A percentile compares a stretch with the other conserved stretches of the same genome.
Conservation (phyloP, 2,797 vertebrate genomes). For the Ibycter americanus region DNA sequence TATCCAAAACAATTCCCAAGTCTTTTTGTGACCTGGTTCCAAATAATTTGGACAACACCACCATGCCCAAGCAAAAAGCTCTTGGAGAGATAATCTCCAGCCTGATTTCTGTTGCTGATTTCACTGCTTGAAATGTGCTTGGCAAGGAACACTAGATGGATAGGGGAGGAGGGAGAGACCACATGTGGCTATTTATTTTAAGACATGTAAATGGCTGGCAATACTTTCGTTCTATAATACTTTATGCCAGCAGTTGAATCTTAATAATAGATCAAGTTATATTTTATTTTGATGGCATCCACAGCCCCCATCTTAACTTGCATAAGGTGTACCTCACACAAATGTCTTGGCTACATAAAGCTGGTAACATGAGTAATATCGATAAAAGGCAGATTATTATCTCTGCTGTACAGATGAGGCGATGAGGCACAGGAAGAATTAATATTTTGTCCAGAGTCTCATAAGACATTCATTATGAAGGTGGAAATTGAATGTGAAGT, state of each 20-base stretch:
- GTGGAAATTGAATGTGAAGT: not conserved
- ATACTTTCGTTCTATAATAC: fast-evolving
- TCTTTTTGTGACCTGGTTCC: slow-evolving; percentile 3
- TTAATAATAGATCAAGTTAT: not conserved
- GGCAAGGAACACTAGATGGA: not conserved
- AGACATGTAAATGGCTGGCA: not conserved
- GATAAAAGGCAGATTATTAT: not conserved
- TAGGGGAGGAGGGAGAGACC: not conserved
- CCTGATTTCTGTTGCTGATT: not conserved
- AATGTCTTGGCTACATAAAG: not conserved
- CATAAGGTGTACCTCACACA: not conserved
- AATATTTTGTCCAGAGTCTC: not conserved
- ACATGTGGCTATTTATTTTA: slow-evolving; percentile 5
- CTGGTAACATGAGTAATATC: not conserved
- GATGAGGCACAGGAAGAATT: not conserved
- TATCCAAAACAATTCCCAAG: not conserved
- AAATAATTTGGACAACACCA: not conserved
- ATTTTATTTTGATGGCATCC: not conserved
- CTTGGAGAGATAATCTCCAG: not conserved
- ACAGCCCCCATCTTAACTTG: not conserved
- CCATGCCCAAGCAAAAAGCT: not conserved
- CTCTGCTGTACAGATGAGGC: not conserved
- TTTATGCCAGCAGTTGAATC: not conserved
- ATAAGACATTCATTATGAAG: not conserved
- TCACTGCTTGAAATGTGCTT: not conserved